These are phyloP conservation scores for Struthidea cinerea DNA, from an alignment of 2,113 vertebrate genomes.

Conservation along the genomic window DNA sequence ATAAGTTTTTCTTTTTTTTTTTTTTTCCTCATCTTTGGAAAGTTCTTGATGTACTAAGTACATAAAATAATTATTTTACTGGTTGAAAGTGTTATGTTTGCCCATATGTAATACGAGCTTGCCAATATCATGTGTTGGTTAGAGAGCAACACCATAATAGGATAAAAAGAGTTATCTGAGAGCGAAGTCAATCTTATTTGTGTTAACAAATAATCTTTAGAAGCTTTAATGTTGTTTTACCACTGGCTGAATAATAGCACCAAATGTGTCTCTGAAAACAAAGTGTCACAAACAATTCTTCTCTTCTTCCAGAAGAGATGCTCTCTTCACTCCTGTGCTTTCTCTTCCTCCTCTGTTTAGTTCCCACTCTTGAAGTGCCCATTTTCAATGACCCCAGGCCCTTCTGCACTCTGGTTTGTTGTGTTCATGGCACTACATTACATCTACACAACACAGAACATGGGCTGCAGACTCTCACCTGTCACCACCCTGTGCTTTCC, in stretches of 20 bases:
- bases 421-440: accelerated
- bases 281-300: not conserved
- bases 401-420: not conserved
- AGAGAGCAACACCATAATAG: not conserved
- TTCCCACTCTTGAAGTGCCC: not conserved
- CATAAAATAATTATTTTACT: not conserved
- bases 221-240: not conserved
- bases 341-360: not conserved
- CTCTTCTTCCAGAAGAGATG: not conserved
- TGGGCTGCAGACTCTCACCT: not conserved
- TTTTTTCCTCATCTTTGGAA: not conserved
- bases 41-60: not conserved
- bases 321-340: not conserved
- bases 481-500: not conserved
- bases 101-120: not conserved
- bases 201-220: slow-evolving; percentile 4
- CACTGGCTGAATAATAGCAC: not conserved
- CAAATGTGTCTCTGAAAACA: not conserved
- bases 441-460: not conserved
- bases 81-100: not conserved
- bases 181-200: not conserved
- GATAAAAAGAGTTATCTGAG: not conserved
- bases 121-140: not conserved
- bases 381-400: not conserved
- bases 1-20: not conserved